phyloP scores from a whole-genome alignment of 1,140 invertebrate genomes.

The Agraylea sexmaculata region DNA sequence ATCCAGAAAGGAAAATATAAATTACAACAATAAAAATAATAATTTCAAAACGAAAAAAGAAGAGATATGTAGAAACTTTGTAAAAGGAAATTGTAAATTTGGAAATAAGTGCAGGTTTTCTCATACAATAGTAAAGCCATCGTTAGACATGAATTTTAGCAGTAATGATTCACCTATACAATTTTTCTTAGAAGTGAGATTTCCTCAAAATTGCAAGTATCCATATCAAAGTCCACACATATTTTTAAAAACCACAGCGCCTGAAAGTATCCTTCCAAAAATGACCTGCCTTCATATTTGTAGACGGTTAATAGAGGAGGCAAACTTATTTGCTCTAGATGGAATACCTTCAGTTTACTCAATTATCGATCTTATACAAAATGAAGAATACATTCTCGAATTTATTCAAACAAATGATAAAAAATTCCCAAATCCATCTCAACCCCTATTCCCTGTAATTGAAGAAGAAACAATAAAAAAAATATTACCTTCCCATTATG shows the following conservation, averaged over 20 bases:
- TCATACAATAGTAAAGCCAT: constrained; percentile 43
- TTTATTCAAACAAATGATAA: constrained; percentile 43
- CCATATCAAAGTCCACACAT: constrained; percentile 58
- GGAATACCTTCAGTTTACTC: constrained; percentile 57
- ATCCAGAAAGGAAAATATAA: constrained; percentile 28
- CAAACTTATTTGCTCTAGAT: constrained; percentile 45
- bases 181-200: constrained; percentile 61
- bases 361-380: constrained; percentile 54
- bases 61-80: constrained; percentile 54
- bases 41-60: constrained; percentile 41
- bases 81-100: constrained; percentile 55
- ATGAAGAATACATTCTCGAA: constrained; percentile 51
- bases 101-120: constrained; percentile 58
- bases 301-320: constrained; percentile 50
- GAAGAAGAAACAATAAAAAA: constrained; percentile 24
- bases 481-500: constrained; percentile 44
- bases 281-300: constrained; percentile 50
- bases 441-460: constrained; percentile 33
- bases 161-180: too few species aligned
- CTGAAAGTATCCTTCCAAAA: constrained; percentile 42
- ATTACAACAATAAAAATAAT: constrained; percentile 28
- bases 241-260: constrained; percentile 48
- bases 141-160: constrained; percentile 24
- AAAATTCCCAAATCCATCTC: constrained; percentile 40
- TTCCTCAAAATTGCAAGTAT: constrained; percentile 54